phyloP scores from a whole-genome alignment of 2,797 vertebrate species.

The Denticeps clupeoides region DNA sequence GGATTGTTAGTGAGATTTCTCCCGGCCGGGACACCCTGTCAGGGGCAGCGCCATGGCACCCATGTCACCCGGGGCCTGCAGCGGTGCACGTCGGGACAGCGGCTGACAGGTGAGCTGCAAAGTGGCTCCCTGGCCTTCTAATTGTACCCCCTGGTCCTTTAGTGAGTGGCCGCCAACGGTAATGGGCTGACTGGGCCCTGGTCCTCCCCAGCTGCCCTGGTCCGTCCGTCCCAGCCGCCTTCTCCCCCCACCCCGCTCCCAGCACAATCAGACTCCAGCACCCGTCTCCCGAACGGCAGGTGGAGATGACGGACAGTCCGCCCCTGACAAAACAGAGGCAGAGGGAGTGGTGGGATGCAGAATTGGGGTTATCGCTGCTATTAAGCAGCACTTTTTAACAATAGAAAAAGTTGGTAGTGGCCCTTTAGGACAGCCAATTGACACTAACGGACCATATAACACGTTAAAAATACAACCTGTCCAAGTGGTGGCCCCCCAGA shows the following conservation, averaged over 20 bases:
- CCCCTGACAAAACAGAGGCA: too few species aligned
- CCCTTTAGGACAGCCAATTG: too few species aligned
- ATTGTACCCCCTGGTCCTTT: slow-evolving; percentile 63
- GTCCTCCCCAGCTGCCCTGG: slow-evolving; percentile 45
- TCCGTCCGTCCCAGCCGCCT: slow-evolving; percentile 43
- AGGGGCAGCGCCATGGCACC: slow-evolving; percentile 44
- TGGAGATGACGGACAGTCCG: slow-evolving; percentile 44
- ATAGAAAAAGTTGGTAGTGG: too few species aligned
- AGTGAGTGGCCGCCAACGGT: slow-evolving; percentile 40
- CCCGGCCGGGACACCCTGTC: slow-evolving; percentile 55
- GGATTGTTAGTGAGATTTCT: slow-evolving; percentile 70
- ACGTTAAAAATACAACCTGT: too few species aligned
- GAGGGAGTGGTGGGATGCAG: slow-evolving; percentile 29
- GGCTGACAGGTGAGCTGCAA: slow-evolving; percentile 62
- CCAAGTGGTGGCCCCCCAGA: too few species aligned
- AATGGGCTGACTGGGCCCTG: slow-evolving; percentile 37
- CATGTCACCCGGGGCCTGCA: slow-evolving; percentile 55
- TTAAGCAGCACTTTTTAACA: too few species aligned
- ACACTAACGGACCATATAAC: too few species aligned
- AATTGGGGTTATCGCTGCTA: too few species aligned
- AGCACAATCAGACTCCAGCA: slow-evolving; percentile 47
- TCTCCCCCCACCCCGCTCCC: slow-evolving; percentile 1
- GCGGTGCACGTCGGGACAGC: slow-evolving; percentile 19
- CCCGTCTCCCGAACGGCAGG: slow-evolving; percentile 49
- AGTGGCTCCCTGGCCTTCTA: slow-evolving; percentile 54